A percentile compares a stretch with the other conserved stretches of the same genome.
These are phyloP conservation scores for Aix galericulata DNA, from an alignment of 2,113 vertebrate species.

Conservation along the genomic window DNA sequence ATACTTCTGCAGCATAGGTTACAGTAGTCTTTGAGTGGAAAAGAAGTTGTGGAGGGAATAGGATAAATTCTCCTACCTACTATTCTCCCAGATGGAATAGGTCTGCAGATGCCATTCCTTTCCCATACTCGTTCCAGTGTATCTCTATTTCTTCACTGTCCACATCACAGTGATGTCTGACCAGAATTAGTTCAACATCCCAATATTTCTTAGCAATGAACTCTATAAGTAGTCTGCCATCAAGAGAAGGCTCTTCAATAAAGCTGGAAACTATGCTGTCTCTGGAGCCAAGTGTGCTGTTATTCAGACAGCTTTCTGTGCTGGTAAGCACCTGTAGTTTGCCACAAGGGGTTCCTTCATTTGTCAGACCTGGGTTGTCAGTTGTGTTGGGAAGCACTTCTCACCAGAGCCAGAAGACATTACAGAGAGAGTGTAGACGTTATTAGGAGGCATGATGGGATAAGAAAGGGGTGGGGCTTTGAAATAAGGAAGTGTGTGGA, in stretches of 20 bases:
- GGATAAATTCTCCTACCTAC: background rate
- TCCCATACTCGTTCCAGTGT: background rate
- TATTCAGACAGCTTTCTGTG: background rate
- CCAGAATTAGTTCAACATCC: background rate
- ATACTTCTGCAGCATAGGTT: background rate
- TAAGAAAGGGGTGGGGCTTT: background rate
- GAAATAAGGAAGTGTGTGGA: background rate
- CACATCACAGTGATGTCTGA: background rate
- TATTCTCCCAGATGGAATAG: background rate
- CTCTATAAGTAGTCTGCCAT: background rate
- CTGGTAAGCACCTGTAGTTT: constrained; percentile 35
- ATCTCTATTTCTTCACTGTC: background rate
- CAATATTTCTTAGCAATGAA: background rate
- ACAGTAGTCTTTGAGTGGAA: background rate
- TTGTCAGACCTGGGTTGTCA: background rate
- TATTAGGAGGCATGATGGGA: background rate
- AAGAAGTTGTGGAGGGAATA: background rate
- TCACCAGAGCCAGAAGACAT: background rate
- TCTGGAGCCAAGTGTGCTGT: background rate
- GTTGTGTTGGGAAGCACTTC: background rate
- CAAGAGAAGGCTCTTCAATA: background rate
- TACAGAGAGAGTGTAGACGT: background rate
- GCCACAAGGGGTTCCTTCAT: constrained; percentile 32
- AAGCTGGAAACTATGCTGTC: constrained; percentile 6
- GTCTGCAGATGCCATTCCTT: background rate